Evolutionary conservation across 2,113 vertebrate species (phyloP), one percentile per base, ranked within the genome.

Genomic region (Phoxinus phoxinus): DNA sequence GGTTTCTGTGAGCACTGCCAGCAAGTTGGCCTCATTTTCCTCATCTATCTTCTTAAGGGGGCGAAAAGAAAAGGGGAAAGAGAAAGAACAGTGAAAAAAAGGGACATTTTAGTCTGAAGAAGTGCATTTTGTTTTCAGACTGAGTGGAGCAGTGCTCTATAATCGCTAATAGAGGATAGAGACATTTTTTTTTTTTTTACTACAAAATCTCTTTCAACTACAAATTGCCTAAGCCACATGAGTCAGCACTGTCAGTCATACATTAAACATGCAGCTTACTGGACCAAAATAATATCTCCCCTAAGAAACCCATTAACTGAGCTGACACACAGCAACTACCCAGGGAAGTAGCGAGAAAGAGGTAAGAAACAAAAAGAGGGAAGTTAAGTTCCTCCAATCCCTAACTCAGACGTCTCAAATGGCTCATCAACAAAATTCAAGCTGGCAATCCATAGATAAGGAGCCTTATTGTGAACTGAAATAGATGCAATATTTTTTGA

Each of bases 11-110:
- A 99, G 97, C 92, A 98, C 98, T 69, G 98, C 98, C 95, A 99
- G 96, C 95, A 99, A 96, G 95, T 99, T 99, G 88, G 97, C 98
- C 95, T 99, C 98, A 88, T 96, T 99, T 94, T 99, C 98, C 95
- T 99, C 98, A 95, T 99, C 98, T 98, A 99, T 98, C 96, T 99
- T 99, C 97, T 99, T 95, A 91, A 92, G 89, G 89, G 89, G 85
- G 89, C 69, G 84, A 79, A 86, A 74, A 85, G 58, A 86, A 89
- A 87, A 84, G 72, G 75, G 41, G 67, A 87, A 72, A 89, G 83
- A 89, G 85, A 91, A 85, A 72, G 84, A 83, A 84, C 53, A 89
- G 86, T 56, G 41, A 23, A 75, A 81, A 86, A 91, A 93, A 91
- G 92, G 93, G 91, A 93, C 91, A 92, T 92, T 94, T 95, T 93